Evolutionary conservation across 2,888 invertebrate genomes (phyloP), one percentile per base, ranked within the genome.

Genomic region (Siphlonurus alternatus): DNA sequence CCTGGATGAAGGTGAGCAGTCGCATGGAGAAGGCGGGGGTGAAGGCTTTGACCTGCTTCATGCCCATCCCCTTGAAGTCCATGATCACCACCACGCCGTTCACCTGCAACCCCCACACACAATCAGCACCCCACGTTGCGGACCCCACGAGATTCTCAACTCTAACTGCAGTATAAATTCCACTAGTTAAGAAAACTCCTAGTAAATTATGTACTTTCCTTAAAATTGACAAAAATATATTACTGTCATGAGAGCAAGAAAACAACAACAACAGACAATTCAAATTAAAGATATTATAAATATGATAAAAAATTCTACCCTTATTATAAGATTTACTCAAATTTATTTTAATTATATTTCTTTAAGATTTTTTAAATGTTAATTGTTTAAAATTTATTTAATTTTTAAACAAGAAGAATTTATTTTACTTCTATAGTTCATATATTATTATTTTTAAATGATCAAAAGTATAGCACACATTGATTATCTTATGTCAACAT

Each of bases 81-180:
- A 91, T 89, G 66, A 92, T 78, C 22, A 89, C 89, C 10, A 91
- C 86, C 3, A 83, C 84, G 22, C 91, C 91, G 53, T 83, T 80
- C n/a, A 91, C 83, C 74, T 79, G 70, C 2, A 59, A 59, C 23
- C n/a, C n/a, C n/a, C n/a, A n/a, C n/a, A n/a, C n/a, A n/a, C n/a
- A 61, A 24, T 23, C n/a, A n/a, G n/a, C n/a, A n/a, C n/a, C n/a
- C n/a, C n/a, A n/a, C n/a, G n/a, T n/a, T n/a, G n/a, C n/a, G n/a
- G n/a, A n/a, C n/a, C n/a, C n/a, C n/a, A n/a, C n/a, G n/a, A n/a
- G n/a, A n/a, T n/a, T n/a, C n/a, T n/a, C n/a, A n/a, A n/a, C n/a
- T n/a, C n/a, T n/a, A n/a, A n/a, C n/a, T n/a, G n/a, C n/a, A n/a
- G n/a, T n/a, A n/a, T n/a, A n/a, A n/a, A n/a, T n/a, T n/a, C n/a